phyloP scores from a whole-genome alignment of 2,797 vertebrate species.

The Hirundo rustica region DNA sequence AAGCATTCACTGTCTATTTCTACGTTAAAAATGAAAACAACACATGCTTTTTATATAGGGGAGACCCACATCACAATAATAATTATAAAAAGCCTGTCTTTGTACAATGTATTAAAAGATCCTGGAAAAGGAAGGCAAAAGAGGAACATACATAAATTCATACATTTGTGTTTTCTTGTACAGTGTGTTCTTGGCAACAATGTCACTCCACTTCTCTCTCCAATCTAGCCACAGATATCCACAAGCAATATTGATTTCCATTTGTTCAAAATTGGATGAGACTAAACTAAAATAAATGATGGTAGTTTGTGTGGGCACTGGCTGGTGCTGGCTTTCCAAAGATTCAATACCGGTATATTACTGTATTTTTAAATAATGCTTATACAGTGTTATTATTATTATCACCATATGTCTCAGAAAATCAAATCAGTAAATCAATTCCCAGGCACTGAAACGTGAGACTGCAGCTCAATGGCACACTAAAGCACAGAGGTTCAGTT shows the following conservation, averaged over 20 bases:
- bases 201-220: not conserved
- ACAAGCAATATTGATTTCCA: constrained; percentile 32
- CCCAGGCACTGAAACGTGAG: constrained; percentile 39
- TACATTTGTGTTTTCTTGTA: not conserved
- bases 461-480: constrained; percentile 12
- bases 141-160: not conserved
- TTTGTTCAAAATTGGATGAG: constrained; percentile 47
- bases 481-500: not conserved
- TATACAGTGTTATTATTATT: constrained; percentile 25
- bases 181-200: not conserved
- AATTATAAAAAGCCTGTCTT: not conserved
- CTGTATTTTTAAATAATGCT: constrained; percentile 51
- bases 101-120: not conserved
- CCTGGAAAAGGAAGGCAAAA: not conserved
- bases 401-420: constrained; percentile 36
- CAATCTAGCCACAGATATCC: not conserved
- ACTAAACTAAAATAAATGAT: constrained; percentile 51
- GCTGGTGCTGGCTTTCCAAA: not conserved
- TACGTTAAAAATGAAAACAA: not conserved
- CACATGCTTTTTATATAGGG: not conserved
- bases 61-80: not conserved
- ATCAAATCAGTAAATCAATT: constrained; percentile 67
- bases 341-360: not conserved
- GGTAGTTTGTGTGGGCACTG: not conserved
- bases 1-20: not conserved